Conservation (phyloP, 2,888 invertebrate genomes). For the Brachyptera putata region DNA sequence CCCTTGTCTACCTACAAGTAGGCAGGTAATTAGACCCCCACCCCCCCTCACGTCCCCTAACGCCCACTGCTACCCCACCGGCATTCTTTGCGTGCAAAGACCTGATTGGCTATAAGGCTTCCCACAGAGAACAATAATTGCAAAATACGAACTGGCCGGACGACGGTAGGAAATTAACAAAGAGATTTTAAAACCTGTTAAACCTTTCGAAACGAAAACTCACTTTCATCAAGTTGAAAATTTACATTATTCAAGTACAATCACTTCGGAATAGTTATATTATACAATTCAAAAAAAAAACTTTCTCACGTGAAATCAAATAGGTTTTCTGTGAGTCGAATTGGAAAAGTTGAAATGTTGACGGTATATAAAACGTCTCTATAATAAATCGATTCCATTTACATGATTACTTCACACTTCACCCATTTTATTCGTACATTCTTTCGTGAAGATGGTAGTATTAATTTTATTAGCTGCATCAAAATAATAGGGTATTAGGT, state of each 20-base stretch:
- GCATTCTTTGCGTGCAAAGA: slow-evolving; percentile 7
- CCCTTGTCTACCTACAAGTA: slow-evolving; percentile 10
- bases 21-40: slow-evolving; percentile 10
- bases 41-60: background rate
- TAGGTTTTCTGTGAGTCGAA: background rate
- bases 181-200: slow-evolving; percentile 21
- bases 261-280: no score
- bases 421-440: no score
- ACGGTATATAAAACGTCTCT: background rate
- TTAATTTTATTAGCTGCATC: no score
- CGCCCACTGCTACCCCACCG: background rate
- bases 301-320: background rate
- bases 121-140: slow-evolving; percentile 20
- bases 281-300: no score
- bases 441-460: no score
- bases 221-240: background rate
- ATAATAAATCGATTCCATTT: background rate
- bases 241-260: background rate
- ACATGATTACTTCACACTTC: no score
- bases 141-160: slow-evolving; percentile 17
- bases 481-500: no score
- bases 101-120: slow-evolving; percentile 16
- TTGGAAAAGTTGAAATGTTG: background rate
- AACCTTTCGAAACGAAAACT: slow-evolving; percentile 20
- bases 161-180: slow-evolving; percentile 17